These are phyloP conservation scores for Hirundo rustica DNA, from an alignment of 2,797 vertebrate species.

Conservation along the genomic window DNA sequence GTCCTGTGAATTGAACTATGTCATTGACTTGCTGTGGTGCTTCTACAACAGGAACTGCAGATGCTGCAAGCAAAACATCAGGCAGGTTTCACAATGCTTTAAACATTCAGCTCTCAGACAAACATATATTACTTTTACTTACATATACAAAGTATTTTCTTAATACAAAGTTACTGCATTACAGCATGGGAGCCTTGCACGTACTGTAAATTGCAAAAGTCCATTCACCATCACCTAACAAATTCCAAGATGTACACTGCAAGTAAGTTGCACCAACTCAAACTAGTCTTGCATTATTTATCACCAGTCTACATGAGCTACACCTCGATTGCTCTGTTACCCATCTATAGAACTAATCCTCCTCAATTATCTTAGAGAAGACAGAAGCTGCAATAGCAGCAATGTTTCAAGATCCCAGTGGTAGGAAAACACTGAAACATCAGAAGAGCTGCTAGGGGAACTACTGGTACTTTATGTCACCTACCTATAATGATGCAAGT, in stretches of 20 bases:
- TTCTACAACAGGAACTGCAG: constrained; percentile 10
- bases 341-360: neutral
- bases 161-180: neutral
- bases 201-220: accelerated
- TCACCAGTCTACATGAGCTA: neutral
- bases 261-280: neutral
- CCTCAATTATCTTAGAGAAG: neutral
- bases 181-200: neutral
- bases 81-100: neutral
- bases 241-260: neutral
- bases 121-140: neutral
- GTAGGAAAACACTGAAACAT: neutral
- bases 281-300: neutral
- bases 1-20: constrained; percentile 78
- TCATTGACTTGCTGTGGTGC: constrained; percentile 69
- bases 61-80: neutral
- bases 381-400: neutral
- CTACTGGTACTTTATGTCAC: neutral
- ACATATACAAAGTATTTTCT: neutral
- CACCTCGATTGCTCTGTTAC: neutral
- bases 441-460: neutral
- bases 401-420: neutral
- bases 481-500: neutral
- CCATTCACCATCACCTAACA: neutral
- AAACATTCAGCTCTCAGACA: neutral